phyloP scores from a whole-genome alignment of 2,888 invertebrate species.

The Cryptocephalus primarius region DNA sequence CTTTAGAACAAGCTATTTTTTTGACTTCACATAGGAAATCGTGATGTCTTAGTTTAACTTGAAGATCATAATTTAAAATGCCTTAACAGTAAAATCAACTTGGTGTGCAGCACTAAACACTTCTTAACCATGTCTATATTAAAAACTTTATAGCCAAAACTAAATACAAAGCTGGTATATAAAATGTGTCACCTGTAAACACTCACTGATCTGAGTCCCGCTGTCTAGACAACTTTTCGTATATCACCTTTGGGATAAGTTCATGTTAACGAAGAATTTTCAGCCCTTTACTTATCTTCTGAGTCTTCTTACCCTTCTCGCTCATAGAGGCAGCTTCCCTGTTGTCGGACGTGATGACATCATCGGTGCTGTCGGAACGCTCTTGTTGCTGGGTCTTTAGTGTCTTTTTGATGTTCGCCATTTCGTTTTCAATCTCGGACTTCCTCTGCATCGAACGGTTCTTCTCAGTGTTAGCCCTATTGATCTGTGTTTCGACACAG shows the following conservation, averaged over 20 bases:
- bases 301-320: slow-evolving; percentile 38
- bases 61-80: too few relatives aligned
- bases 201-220: not conserved
- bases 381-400: slow-evolving; percentile 63
- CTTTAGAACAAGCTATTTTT: too few relatives aligned
- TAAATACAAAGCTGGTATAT: not conserved
- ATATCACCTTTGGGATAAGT: slow-evolving; percentile 10
- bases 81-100: too few relatives aligned
- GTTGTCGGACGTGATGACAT: slow-evolving; percentile 67
- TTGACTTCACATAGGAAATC: too few relatives aligned
- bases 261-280: slow-evolving; percentile 16
- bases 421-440: slow-evolving; percentile 77
- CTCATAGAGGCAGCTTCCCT: slow-evolving; percentile 48
- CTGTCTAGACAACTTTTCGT: slow-evolving; percentile 5
- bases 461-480: slow-evolving; percentile 76
- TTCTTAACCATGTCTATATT: too few relatives aligned
- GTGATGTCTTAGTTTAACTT: too few relatives aligned
- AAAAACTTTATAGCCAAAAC: not conserved
- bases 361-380: slow-evolving; percentile 65
- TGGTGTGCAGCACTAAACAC: too few relatives aligned
- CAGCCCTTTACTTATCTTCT: slow-evolving; percentile 20
- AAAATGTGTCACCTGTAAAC: not conserved
- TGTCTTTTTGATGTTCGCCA: slow-evolving; percentile 77
- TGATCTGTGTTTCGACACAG: slow-evolving; percentile 84
- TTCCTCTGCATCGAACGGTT: slow-evolving; percentile 69